Conservation (phyloP, 2,797 vertebrate genomes). For the Macrochelys suwanniensis region DNA sequence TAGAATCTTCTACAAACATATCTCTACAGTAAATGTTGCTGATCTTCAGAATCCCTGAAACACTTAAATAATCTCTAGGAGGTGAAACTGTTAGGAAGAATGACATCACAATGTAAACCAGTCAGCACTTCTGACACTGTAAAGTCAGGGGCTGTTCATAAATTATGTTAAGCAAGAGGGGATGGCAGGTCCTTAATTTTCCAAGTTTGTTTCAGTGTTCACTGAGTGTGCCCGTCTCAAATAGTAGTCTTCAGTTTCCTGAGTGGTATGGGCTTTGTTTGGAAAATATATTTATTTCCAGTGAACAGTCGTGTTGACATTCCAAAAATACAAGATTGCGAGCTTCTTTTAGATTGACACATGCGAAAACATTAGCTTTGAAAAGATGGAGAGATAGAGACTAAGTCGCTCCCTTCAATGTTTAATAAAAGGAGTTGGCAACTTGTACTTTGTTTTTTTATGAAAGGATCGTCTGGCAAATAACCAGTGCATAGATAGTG, state of each 20-base stretch:
- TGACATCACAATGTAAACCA: background rate
- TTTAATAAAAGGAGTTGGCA: no score
- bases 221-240: background rate
- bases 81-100: background rate
- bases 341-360: background rate
- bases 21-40: background rate
- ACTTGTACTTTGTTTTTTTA: no score
- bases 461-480: background rate
- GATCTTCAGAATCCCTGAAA: background rate
- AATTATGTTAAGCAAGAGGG: background rate
- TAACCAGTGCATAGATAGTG: background rate
- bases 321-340: background rate
- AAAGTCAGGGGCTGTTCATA: background rate
- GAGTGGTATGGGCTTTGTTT: background rate
- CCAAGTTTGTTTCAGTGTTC: no score
- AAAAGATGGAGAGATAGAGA: background rate
- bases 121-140: background rate
- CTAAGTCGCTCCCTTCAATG: background rate
- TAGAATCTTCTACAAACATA: no score
- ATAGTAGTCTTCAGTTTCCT: background rate
- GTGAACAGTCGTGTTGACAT: rapidly evolving
- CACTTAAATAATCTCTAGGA: background rate
- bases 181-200: no score
- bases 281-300: background rate
- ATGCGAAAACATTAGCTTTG: background rate